Conservation (phyloP, 2,113 vertebrate genomes). For the Actenoides hombroni region DNA sequence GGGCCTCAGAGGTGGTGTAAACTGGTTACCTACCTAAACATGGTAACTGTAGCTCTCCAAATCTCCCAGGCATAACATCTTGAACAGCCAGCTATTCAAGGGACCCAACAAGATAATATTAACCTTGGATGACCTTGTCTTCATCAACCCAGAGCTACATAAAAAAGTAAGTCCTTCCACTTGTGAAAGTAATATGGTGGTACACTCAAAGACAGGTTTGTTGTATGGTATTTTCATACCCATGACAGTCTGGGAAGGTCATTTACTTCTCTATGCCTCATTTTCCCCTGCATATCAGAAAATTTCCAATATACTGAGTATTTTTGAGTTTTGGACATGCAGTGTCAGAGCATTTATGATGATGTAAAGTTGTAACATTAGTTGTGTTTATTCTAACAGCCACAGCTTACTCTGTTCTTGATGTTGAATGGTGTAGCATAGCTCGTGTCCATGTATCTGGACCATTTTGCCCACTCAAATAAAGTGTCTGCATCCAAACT, state of each 20-base stretch:
- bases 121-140: conserved; percentile 85
- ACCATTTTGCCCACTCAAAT: neutral
- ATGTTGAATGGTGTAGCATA: neutral
- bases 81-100: conserved; percentile 86
- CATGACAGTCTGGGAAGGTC: neutral
- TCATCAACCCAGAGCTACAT: conserved; percentile 87
- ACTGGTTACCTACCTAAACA: neutral
- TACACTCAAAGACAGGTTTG: neutral
- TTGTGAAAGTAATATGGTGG: fast-evolving
- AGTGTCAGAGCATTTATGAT: neutral
- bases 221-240: neutral
- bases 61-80: conserved; percentile 76
- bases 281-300: neutral
- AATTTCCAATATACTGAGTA: neutral
- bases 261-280: neutral
- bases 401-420: neutral
- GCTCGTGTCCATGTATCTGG: neutral
- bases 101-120: conserved; percentile 87
- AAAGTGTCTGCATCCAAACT: neutral
- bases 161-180: conserved; percentile 74
- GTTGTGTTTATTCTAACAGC: neutral
- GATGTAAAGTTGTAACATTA: neutral
- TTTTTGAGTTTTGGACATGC: neutral
- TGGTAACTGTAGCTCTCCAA: neutral
- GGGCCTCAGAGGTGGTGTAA: neutral